Conservation (phyloP, 2,888 invertebrate genomes). For the Parascotia fuliginaria region DNA sequence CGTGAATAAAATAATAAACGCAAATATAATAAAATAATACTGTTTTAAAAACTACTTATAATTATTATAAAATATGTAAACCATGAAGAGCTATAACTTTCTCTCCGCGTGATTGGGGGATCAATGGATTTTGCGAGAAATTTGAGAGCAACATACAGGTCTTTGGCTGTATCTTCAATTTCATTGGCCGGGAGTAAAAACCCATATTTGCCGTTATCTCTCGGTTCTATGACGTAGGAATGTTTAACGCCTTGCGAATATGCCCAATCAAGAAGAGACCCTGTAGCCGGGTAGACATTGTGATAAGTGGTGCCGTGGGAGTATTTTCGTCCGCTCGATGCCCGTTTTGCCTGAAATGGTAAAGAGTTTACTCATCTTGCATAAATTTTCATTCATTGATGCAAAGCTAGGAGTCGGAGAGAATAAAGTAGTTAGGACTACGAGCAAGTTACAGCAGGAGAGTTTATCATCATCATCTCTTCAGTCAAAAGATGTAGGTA, state of each 20-base stretch:
- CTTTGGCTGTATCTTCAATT: slow-evolving; percentile 48
- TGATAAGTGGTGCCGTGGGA: slow-evolving; percentile 43
- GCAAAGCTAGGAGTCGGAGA: too few species aligned
- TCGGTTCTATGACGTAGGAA: slow-evolving; percentile 47
- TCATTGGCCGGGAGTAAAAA: slow-evolving; percentile 47
- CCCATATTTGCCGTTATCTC: slow-evolving; percentile 45
- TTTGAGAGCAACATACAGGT: slow-evolving; percentile 43
- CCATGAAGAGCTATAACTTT: slow-evolving; percentile 27
- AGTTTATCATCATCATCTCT: too few species aligned
- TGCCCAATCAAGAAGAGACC: slow-evolving; percentile 51
- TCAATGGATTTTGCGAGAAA: slow-evolving; percentile 38
- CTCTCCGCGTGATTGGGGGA: slow-evolving; percentile 4
- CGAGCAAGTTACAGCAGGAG: too few species aligned
- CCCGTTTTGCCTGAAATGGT: slow-evolving; percentile 50
- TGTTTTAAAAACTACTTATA: too few species aligned
- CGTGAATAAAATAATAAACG: too few species aligned
- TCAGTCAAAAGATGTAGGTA: too few species aligned
- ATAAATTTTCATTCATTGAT: too few species aligned
- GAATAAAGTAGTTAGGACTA: too few species aligned
- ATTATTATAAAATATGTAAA: too few species aligned
- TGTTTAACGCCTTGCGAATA: slow-evolving; percentile 45
- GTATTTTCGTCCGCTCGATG: slow-evolving; percentile 36
- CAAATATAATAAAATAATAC: too few species aligned
- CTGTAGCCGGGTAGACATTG: slow-evolving; percentile 48
- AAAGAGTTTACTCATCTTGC: too few species aligned